Base-by-base conservation (phyloP, 1,140 invertebrate species). In the Latrodectus geometricus region DNA sequence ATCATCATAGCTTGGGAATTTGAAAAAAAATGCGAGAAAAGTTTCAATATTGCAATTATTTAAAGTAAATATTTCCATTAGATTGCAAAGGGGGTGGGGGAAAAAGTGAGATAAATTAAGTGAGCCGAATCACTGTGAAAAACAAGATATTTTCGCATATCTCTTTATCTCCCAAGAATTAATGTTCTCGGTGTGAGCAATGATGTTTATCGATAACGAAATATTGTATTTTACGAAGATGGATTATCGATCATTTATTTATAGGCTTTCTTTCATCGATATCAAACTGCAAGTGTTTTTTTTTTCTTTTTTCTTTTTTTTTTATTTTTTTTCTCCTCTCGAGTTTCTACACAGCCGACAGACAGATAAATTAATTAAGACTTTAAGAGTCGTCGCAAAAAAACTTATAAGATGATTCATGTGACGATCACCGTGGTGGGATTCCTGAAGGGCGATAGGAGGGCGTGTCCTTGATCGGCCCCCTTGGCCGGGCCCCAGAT, bases 341-440 rank as follows among this genome's bases (percentile, higher is more conserved):
- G 12, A 49, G 14, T 48, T 48, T 35, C 35, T n/a, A n/a, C 35
- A 35, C 35, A 35, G 35, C 5, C 35, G 35, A 69, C 54, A 74
- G 70, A 75, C 20, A 83, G 81, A 83, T 83, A 83, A 83, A 83
- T 83, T 83, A 83, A 83, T 83, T 83, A 83, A 83, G 81, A 83
- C 68, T 69, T 78, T 66, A 35, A 20, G 50, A 52, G 48, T 20
- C 65, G 78, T 23, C 70, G 9, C 61, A 17, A 35, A 50, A 65
- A 23, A 17, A 61, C 54, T 82, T 49, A 68, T n/a, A 54, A 72
- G 69, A 82, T 82, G 79, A 82, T 82, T 82, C 79, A 82, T 82
- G 79, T 80, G 21, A 35, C 52, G 17, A 23, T 15, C 74, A 23
- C 21, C 14, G 20, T 23, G 70, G 70, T 48, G 70, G 56, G 81